Percentiles rank a stretch among this genome's conserved stretches.
Conservation (phyloP, 2,888 invertebrate genomes). For the Calliopum simillimum region DNA sequence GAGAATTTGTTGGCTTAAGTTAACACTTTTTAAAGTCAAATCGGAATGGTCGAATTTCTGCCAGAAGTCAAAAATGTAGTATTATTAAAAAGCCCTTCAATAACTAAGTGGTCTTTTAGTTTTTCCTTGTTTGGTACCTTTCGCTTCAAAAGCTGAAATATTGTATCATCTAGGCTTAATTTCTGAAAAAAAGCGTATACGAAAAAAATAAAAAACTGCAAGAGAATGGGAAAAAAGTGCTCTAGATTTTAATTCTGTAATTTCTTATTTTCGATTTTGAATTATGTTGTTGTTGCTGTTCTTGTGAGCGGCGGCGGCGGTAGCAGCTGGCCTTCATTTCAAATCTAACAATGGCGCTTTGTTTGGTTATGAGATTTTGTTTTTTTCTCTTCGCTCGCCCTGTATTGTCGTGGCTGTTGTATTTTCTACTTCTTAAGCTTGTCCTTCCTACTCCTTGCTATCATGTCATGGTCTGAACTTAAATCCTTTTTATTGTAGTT, state of each 20-base stretch:
- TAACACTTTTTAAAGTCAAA: too few species aligned
- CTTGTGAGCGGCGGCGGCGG: not conserved
- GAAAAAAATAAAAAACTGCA: not conserved
- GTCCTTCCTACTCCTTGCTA: not conserved
- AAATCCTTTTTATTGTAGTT: constrained; percentile 34
- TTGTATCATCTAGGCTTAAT: too few species aligned
- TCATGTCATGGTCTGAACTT: constrained; percentile 31
- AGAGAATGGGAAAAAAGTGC: not conserved
- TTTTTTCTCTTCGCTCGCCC: not conserved
- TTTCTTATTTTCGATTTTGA: constrained; percentile 18
- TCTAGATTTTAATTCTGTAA: constrained; percentile 27
- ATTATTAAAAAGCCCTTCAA: too few species aligned
- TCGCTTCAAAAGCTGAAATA: too few species aligned
- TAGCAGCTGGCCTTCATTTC: constrained; percentile 15
- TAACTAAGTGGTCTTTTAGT: too few species aligned
- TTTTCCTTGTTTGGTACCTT: too few species aligned
- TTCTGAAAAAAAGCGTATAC: not conserved
- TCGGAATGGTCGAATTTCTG: too few species aligned
- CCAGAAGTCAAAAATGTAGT: too few species aligned
- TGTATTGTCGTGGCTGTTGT: not conserved
- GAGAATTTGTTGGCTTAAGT: too few species aligned
- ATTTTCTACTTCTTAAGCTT: not conserved
- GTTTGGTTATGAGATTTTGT: not conserved
- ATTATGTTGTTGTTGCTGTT: constrained; percentile 20
- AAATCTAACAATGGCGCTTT: constrained; percentile 22